Base-by-base conservation (phyloP, 2,888 invertebrate genomes). In the Dinocampus coccinellae region DNA sequence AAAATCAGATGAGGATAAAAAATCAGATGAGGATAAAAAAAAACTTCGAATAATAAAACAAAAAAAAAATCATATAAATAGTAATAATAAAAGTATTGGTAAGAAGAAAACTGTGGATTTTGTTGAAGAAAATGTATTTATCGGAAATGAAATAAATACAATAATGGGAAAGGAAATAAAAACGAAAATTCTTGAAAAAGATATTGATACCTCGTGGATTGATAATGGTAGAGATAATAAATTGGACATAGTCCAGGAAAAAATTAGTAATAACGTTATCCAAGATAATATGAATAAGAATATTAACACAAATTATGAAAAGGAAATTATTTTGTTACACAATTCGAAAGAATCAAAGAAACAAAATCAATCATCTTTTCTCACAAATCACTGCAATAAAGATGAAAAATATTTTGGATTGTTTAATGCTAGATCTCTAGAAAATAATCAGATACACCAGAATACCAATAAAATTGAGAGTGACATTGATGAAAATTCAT, bases 11-110 rank as follows among this genome's bases (percentile, higher is more conserved):
- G 78, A 74, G 69, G 78, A 26, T 69, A 80, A 83, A 80, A 82
- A 81, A 80, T 52, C 29, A 0, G 73, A 63, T 0, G 78, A 74
- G 69, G 78, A 26, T 69, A 80, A 83, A 80, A 82, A 81, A 80
- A 82, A 84, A 80, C 79, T 78, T 62, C 77, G 76, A 70, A 53
- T 64, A 70, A 74, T 60, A 24, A 76, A 77, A n/a, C 20, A 22
- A 69, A 75, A 13, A 47, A 57, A 13, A 74, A 69, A 33, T 74
- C 67, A 57, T 34, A 69, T 52, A 64, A 73, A 53, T 63, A 47
- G 60, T 66, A 6, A 34, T 20, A 64, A 22, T 29, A 42, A 24
- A 16, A 62, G 22, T 3, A 53, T n/a, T 0, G 60, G 57, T 9
- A 13, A 20, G 57, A 47, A 22, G 22, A 52, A 7, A 3, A 20